These are phyloP conservation scores for Amphipyra tragopoginis DNA, from an alignment of 2,888 invertebrate species.

Conservation along the genomic window DNA sequence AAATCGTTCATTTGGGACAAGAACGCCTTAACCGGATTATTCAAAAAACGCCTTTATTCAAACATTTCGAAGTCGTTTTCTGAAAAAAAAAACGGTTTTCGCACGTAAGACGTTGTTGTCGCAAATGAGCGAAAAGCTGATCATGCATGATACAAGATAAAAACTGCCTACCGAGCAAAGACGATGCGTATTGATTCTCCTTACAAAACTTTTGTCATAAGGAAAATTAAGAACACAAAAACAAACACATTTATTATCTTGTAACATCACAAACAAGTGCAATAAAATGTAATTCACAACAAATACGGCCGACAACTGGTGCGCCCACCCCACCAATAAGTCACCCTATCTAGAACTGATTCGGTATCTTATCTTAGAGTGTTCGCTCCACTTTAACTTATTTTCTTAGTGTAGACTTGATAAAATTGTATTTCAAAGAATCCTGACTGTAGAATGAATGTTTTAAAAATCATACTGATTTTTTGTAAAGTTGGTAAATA, in stretches of 20 bases:
- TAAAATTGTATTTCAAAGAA: background rate
- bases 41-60: no score
- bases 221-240: background rate
- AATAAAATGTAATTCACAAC: background rate
- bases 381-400: slow-evolving; percentile 30
- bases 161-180: no score
- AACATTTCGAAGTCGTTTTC: no score
- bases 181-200: no score
- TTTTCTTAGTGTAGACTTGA: slow-evolving; percentile 17
- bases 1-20: no score
- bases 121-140: no score
- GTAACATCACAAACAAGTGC: background rate
- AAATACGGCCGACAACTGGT: slow-evolving; percentile 8
- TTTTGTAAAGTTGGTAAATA: no score
- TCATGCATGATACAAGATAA: no score
- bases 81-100: no score
- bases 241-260: background rate
- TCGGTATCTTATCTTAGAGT: slow-evolving; percentile 35
- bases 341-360: slow-evolving; percentile 28
- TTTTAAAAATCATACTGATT: background rate
- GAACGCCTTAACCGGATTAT: no score
- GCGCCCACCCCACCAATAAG: slow-evolving; percentile 9
- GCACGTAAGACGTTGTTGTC: no score
- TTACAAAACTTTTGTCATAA: no score
- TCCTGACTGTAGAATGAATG: background rate